phyloP scores from a whole-genome alignment of 2,113 vertebrate species.

The Holacanthus passer region DNA sequence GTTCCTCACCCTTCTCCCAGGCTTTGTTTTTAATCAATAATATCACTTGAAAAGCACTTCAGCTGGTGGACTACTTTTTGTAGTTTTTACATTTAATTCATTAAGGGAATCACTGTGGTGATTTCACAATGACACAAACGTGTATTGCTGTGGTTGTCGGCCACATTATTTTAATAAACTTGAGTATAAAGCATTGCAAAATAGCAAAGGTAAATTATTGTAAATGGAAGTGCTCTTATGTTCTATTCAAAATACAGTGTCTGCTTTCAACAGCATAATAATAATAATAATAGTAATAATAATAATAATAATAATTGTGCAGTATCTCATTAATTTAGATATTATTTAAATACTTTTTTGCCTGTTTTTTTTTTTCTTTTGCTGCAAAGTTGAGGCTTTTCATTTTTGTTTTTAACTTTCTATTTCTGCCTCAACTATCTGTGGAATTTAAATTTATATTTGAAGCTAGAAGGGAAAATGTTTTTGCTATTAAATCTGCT shows the following conservation, averaged over 20 bases:
- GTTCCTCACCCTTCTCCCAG: constrained; percentile 47
- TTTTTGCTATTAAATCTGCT: constrained; percentile 7
- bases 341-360: neutral
- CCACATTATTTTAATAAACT: constrained; percentile 40
- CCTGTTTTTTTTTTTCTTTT: neutral
- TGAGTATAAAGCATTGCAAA: neutral
- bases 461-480: neutral
- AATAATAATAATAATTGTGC: neutral
- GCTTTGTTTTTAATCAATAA: constrained; percentile 80
- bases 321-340: constrained; percentile 15
- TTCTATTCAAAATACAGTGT: constrained; percentile 18
- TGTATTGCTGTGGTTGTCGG: constrained; percentile 35
- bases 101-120: constrained; percentile 38
- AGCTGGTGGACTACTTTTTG: constrained; percentile 46
- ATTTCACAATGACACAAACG: constrained; percentile 49
- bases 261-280: neutral
- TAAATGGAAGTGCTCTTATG: neutral
- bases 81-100: constrained; percentile 63
- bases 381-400: neutral
- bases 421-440: neutral
- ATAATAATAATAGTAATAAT: neutral
- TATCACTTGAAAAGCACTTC: constrained; percentile 73
- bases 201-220: constrained; percentile 9
- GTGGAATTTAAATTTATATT: neutral
- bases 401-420: neutral